Evolutionary conservation across 2,888 invertebrate genomes (phyloP).

Genomic region (Drepanosiphum platanoidis): DNA sequence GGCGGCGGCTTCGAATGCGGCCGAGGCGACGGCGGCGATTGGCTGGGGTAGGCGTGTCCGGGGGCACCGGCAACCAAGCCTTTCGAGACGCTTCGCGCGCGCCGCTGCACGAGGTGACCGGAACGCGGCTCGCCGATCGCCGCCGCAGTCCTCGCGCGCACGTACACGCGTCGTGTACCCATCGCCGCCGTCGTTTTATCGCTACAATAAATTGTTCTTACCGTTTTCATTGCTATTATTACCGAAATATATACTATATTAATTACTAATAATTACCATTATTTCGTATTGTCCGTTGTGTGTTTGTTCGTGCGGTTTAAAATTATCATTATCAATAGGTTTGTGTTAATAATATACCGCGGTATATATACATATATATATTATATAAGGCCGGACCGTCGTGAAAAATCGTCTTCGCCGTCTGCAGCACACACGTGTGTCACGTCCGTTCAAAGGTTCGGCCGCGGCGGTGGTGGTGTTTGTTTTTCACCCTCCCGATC

Average conservation of each 20-base stretch:
- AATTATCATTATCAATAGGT: not conserved
- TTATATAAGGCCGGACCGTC: too few relatives aligned
- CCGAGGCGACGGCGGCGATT: conserved; percentile 13
- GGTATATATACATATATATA: too few relatives aligned
- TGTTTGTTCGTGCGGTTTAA: not conserved
- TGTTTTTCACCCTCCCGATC: too few relatives aligned
- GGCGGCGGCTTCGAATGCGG: not conserved
- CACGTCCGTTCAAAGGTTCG: too few relatives aligned
- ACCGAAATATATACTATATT: not conserved
- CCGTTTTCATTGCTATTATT: not conserved
- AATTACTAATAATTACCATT: not conserved
- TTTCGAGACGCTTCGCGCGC: conserved; percentile 29
- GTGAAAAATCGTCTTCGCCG: too few relatives aligned
- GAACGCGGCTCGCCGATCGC: conserved; percentile 20
- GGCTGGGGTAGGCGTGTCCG: conserved; percentile 49
- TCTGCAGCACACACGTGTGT: too few relatives aligned
- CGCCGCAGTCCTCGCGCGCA: conserved; percentile 38
- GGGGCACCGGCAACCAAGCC: conserved; percentile 19
- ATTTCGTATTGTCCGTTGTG: not conserved
- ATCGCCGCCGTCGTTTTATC: not conserved
- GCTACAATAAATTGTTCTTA: not conserved
- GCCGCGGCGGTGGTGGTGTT: too few relatives aligned
- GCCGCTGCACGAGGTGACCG: conserved; percentile 18
- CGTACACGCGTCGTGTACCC: not conserved
- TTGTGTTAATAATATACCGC: too few relatives aligned